A percentile compares a stretch with the other conserved stretches of the same genome.
Conservation (phyloP, 2,888 invertebrate species). For the Drosophila hawaiiensis region DNA sequence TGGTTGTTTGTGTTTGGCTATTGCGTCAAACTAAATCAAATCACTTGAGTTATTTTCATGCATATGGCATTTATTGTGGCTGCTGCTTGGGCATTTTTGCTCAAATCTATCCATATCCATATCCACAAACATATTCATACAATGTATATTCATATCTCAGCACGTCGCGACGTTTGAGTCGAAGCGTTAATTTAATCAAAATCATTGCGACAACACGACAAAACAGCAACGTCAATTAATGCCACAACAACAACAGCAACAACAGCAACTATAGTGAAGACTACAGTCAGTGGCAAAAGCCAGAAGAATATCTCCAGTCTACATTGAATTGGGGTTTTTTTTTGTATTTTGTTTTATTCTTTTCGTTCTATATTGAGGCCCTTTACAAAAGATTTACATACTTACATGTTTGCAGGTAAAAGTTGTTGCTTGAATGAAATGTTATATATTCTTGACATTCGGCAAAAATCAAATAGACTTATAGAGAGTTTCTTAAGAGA, state of each 20-base stretch:
- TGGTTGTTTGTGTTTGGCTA: conserved; percentile 36
- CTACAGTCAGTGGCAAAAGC: conserved; percentile 30
- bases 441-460: background rate
- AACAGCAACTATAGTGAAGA: conserved; percentile 18
- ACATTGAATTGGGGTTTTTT: conserved; percentile 40
- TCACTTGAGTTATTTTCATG: conserved; percentile 55
- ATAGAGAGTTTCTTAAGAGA: background rate
- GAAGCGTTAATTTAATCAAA: conserved; percentile 78
- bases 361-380: conserved; percentile 11
- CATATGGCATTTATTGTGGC: conserved; percentile 39
- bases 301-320: conserved; percentile 30
- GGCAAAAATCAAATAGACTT: background rate
- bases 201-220: conserved; percentile 68
- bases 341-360: background rate
- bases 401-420: conserved; percentile 15
- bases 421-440: background rate
- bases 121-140: conserved; percentile 41
- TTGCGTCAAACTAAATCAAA: conserved; percentile 63
- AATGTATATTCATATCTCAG: conserved; percentile 39
- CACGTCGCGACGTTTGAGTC: conserved; percentile 20
- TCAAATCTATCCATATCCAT: conserved; percentile 30
- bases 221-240: conserved; percentile 51
- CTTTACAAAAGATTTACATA: conserved; percentile 14
- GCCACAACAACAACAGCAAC: conserved; percentile 38
- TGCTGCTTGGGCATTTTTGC: conserved; percentile 29